Base-by-base conservation (phyloP, 2,888 invertebrate species). In the Hirtodrosophila alboralis region DNA sequence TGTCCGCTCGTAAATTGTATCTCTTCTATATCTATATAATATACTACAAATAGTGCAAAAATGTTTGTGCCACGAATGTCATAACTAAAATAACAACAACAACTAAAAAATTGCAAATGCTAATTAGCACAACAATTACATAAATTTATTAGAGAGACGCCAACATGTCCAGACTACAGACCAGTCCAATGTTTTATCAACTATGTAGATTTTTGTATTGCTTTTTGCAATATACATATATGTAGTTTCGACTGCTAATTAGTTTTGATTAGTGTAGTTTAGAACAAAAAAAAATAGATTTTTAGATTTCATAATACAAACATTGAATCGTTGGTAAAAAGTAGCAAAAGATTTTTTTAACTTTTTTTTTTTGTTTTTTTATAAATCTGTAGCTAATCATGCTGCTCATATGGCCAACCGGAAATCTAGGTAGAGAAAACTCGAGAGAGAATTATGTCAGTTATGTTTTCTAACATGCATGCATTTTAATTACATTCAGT, bases 101-200 rank as follows among this genome's bases (percentile, higher is more conserved):
- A 40, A 54, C 23, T n/a, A 53, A 40, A 40, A 61, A 51, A 69
- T 66, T 43, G 38, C 62, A 49, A 76, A 71, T 75, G 75, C 84
- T 84, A 80, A 81, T 86, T 84, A 76, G 68, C 60, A 52, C 38
- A 67, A 66, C 74, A 85, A 80, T 84, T 86, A 74, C 63, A 86
- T 59, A 84, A 44, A 73, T 80, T 67, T 83, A 83, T 83, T 72
- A 75, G 69, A 69, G 41, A 58, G 76, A 66, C 84, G 70, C 73
- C 84, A 66, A 54, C 37, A 30, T 52, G 65, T 52, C 68, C 34
- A 73, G 59, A 48, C 41, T 10, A 52, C 34, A 73, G 59, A 48
- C 41, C 12, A 52, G 41, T 27, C 48, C 38, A 28, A 18, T 13
- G 44, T 36, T 53, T 36, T 56, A 54, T 53, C 61, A 40, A 44